Evolutionary conservation across 2,113 vertebrate genomes (phyloP), one percentile per base, ranked within the genome.

Genomic region (Apeltes quadracus): DNA sequence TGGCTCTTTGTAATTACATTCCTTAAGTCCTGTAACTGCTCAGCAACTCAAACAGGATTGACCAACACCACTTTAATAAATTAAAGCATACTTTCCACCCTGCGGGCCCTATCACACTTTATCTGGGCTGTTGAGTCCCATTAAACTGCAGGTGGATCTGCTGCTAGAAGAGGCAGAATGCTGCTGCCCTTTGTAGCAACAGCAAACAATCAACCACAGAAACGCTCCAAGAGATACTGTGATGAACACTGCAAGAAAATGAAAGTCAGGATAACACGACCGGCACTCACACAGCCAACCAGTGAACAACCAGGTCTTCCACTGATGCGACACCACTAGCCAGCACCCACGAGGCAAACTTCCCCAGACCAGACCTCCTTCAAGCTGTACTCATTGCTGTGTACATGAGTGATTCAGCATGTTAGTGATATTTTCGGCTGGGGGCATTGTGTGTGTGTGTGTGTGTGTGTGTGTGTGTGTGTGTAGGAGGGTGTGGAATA

Each of bases 341-440:
- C 39, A 62, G 23, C 14, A 36, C 38, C 18, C 39, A 53, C 5
- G 27, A 23, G 41, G 11, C 55, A 75, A 11, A 53, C 61, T 64
- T 32, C 32, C 22, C 56, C 41, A 54, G 22, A 25, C 61, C n/a
- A 66, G 22, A 57, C 12, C 3, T 51, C 72, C 57, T 56, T 12
- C 18, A 38, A 78, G 72, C 64, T 53, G 41, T 72, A 63, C 85
- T 84, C 79, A 65, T 48, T 65, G 54, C 64, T 79, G 78, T 74
- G 74, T 51, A 58, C 44, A 78, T 69, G 72, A 69, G 63, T 76
- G 69, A 72, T 79, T 76, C 76, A 85, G 69, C 64, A 73, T 66
- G 61, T 81, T 61, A 74, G 54, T 68, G 72, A 82, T 84, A 75
- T 72, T 69, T n/a, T n/a, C n/a, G n/a, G n/a, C n/a, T n/a, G n/a